Evolutionary conservation across 2,888 invertebrate genomes (phyloP).

Genomic region (Calameuta pallipes): DNA sequence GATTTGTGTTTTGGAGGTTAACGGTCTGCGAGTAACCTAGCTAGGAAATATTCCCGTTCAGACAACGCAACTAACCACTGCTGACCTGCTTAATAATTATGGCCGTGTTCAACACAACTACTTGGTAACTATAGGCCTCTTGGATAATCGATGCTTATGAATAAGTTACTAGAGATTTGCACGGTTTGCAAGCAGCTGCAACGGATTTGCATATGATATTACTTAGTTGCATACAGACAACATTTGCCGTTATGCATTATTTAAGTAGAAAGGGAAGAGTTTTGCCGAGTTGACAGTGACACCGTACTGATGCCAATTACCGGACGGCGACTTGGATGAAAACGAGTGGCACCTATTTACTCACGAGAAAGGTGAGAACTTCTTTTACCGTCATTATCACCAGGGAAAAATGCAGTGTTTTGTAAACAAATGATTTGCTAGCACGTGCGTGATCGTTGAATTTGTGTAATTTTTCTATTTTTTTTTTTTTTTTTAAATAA

Average conservation of each 20-base stretch:
- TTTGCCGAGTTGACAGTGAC: background rate
- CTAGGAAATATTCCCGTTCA: constrained; percentile 50
- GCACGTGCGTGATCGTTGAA: constrained; percentile 18
- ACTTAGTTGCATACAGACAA: background rate
- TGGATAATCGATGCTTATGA: constrained; percentile 25
- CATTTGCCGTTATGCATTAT: background rate
- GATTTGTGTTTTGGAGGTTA: constrained; percentile 41
- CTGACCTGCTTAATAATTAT: background rate
- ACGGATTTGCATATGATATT: constrained; percentile 17
- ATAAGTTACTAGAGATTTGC: constrained; percentile 29
- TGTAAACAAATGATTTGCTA: constrained; percentile 7
- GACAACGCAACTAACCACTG: constrained; percentile 26
- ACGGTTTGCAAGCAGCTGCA: constrained; percentile 18
- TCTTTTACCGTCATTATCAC: background rate
- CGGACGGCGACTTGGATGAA: background rate
- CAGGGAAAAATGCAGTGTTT: background rate
- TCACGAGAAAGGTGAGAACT: constrained; percentile 12
- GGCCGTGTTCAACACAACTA: background rate
- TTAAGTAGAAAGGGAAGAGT: background rate
- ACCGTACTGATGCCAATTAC: background rate
- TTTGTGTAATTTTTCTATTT: constrained; percentile 26
- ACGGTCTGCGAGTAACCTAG: constrained; percentile 41
- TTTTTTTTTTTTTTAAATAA: constrained; percentile 31
- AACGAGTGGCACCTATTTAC: constrained; percentile 14
- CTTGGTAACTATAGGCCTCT: constrained; percentile 3